These are phyloP conservation scores for Caiman crocodilus DNA, from an alignment of 2,797 vertebrate species.

Conservation along the genomic window DNA sequence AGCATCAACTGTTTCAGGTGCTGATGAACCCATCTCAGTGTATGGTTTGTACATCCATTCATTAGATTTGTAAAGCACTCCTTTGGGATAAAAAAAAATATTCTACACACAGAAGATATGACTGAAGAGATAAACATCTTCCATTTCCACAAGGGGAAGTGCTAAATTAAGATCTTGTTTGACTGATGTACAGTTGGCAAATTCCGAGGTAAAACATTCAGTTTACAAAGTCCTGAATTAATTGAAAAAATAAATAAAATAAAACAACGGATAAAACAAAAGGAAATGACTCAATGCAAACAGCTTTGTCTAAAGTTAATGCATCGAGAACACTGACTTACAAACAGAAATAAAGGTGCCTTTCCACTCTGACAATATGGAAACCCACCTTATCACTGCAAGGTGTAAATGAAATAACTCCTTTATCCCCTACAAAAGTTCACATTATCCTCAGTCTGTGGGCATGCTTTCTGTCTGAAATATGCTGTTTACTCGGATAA, in stretches of 20 bases:
- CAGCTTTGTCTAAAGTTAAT: background rate
- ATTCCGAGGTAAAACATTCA: constrained; percentile 13
- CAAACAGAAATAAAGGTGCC: constrained; percentile 9
- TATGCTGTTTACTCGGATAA: constrained; percentile 57
- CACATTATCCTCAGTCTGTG: constrained; percentile 36
- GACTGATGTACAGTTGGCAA: background rate
- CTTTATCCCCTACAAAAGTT: constrained; percentile 16
- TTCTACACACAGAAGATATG: background rate
- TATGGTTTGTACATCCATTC: background rate
- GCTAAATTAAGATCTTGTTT: background rate
- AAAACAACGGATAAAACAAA: background rate
- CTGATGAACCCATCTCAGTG: background rate
- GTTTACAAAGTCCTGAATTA: background rate
- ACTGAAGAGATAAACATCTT: background rate
- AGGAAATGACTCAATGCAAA: background rate
- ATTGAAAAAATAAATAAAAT: constrained; percentile 5
- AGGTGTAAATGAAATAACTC: constrained; percentile 17
- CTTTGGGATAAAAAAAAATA: background rate
- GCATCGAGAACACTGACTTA: background rate
- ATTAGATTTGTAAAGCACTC: background rate
- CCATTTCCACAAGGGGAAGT: background rate
- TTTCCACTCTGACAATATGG: background rate
- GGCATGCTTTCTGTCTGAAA: constrained; percentile 64
- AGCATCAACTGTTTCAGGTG: background rate
- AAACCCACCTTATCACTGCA: background rate